Percentiles rank a stretch among this genome's conserved stretches.
Evolutionary conservation across 2,888 invertebrate species (phyloP).

Genomic region (Lymantria dispar): DNA sequence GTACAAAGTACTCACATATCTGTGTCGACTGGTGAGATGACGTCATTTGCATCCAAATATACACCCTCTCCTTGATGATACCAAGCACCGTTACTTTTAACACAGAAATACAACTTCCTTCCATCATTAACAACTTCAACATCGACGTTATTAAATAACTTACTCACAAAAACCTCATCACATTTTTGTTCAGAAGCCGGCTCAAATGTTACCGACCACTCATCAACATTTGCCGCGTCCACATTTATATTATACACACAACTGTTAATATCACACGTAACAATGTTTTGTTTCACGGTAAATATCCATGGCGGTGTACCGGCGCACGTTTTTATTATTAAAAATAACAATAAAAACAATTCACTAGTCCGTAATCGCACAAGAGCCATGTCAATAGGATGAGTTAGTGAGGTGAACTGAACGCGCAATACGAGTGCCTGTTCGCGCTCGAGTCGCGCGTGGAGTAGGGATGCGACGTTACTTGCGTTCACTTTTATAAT

Average conservation of each 20-base stretch:
- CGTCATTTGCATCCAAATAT: slow-evolving; percentile 73
- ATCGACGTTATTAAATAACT: slow-evolving; percentile 36
- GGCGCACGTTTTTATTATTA: slow-evolving; percentile 59
- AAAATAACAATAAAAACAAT: slow-evolving; percentile 70
- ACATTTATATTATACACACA: slow-evolving; percentile 65
- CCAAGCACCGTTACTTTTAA: slow-evolving; percentile 57
- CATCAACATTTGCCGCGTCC: slow-evolving; percentile 44
- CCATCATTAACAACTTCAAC: slow-evolving; percentile 45
- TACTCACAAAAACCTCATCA: slow-evolving; percentile 39
- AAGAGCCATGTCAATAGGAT: slow-evolving; percentile 54
- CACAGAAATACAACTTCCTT: slow-evolving; percentile 63
- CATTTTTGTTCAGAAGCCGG: slow-evolving; percentile 45
- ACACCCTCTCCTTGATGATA: slow-evolving; percentile 61
- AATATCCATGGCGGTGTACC: slow-evolving; percentile 73
- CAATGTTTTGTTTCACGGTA: slow-evolving; percentile 51
- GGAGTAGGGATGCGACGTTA: slow-evolving; percentile 27
- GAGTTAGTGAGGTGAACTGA: slow-evolving; percentile 33
- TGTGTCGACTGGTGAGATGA: slow-evolving; percentile 44
- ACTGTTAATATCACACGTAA: slow-evolving; percentile 48
- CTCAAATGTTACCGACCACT: slow-evolving; percentile 64
- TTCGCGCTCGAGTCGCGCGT: slow-evolving; percentile 21
- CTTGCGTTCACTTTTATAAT: slow-evolving; percentile 31
- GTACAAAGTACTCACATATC: slow-evolving; percentile 47
- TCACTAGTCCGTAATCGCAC: slow-evolving; percentile 71
- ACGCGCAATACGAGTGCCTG: slow-evolving; percentile 5